These are phyloP conservation scores for Cephalotes varians DNA, from an alignment of 2,888 invertebrate species.

Conservation along the genomic window DNA sequence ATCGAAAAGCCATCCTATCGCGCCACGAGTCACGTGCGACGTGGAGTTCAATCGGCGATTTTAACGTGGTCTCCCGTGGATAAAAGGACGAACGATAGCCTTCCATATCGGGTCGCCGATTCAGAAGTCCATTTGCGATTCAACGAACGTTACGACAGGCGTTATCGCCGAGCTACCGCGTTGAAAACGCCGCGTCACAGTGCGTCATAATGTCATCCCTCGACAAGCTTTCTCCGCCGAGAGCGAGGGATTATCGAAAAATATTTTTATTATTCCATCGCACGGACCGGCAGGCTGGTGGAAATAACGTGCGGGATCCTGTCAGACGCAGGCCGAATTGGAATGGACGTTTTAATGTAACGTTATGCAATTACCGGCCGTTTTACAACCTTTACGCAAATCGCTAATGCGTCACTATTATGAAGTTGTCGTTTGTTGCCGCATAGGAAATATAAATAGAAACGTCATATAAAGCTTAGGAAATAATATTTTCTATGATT, in stretches of 20 bases:
- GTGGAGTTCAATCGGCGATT: slow-evolving; percentile 21
- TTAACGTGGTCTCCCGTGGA: background rate
- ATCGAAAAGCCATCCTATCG: slow-evolving; percentile 33
- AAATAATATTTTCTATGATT: slow-evolving; percentile 13
- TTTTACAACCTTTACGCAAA: slow-evolving; percentile 20
- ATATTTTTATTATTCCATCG: slow-evolving; percentile 44
- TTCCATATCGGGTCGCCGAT: slow-evolving; percentile 26
- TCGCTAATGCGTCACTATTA: slow-evolving; percentile 27
- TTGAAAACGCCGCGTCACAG: slow-evolving; percentile 20
- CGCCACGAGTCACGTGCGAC: slow-evolving; percentile 21
- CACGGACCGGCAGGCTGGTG: background rate
- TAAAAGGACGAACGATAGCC: slow-evolving; percentile 21
- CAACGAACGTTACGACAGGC: slow-evolving; percentile 27
- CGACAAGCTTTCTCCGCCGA: slow-evolving; percentile 10
- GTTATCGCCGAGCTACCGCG: slow-evolving; percentile 17
- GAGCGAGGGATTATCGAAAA: slow-evolving; percentile 32
- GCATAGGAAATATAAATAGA: slow-evolving; percentile 20
- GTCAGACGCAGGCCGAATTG: slow-evolving; percentile 33
- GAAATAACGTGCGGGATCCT: slow-evolving; percentile 6
- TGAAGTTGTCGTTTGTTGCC: background rate
- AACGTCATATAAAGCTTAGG: slow-evolving; percentile 9
- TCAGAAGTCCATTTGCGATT: slow-evolving; percentile 32
- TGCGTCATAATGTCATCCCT: slow-evolving; percentile 18
- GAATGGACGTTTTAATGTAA: slow-evolving; percentile 37
- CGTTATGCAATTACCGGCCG: slow-evolving; percentile 10